A percentile compares a stretch with the other conserved stretches of the same genome.
Evolutionary conservation across 2,888 invertebrate genomes (phyloP).

Genomic region (Venusia cambrica): DNA sequence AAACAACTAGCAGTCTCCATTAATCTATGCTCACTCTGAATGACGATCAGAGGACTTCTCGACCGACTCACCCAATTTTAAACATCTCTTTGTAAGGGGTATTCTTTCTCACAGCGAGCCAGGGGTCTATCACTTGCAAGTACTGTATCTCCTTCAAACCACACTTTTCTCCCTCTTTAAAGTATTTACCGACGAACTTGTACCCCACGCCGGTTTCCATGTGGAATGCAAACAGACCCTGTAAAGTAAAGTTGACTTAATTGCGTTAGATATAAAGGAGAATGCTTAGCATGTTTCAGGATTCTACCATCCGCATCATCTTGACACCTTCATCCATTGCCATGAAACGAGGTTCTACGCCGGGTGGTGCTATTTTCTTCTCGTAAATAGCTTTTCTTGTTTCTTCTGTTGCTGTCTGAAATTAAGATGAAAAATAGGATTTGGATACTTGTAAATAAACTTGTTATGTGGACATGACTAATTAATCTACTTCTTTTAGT

Average conservation of each 20-base stretch:
- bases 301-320: constrained; percentile 69
- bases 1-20: no score
- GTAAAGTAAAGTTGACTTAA: background rate
- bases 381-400: constrained; percentile 82
- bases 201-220: constrained; percentile 84
- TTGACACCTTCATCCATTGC: constrained; percentile 83
- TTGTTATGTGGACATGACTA: no score
- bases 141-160: constrained; percentile 84
- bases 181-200: constrained; percentile 84
- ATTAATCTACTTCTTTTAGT: no score
- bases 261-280: background rate
- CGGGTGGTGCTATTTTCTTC: constrained; percentile 83
- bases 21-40: no score
- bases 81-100: constrained; percentile 83
- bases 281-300: background rate
- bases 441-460: no score
- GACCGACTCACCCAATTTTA: constrained; percentile 80
- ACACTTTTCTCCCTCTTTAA: constrained; percentile 86
- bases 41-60: no score
- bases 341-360: constrained; percentile 80
- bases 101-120: constrained; percentile 82
- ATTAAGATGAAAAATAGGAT: constrained; percentile 26
- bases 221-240: constrained; percentile 85
- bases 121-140: constrained; percentile 83
- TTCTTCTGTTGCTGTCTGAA: constrained; percentile 83